Evolutionary conservation across 2,888 invertebrate species (phyloP), one percentile per base, ranked within the genome.

Genomic region (Sialis fuliginosa): DNA sequence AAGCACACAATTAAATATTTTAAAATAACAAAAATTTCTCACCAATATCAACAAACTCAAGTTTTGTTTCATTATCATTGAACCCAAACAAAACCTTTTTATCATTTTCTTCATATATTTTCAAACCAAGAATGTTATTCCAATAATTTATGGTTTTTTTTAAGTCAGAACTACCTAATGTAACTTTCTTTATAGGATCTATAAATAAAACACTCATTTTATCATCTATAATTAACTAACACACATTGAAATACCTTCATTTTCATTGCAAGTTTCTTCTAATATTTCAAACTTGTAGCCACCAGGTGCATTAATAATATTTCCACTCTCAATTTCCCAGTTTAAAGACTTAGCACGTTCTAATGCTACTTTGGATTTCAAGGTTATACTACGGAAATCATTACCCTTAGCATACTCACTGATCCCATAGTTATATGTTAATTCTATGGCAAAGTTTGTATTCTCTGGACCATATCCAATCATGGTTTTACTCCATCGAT

Each of bases 401-500:
- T 96, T 96, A 34, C 96, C 96, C 54, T 75, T 66, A 55, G 86
- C 80, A 60, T 98, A 97, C 44, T 75, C 70, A 52, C 81, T 81
- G 22, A 97, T 77, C 22, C 91, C 91, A 62, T 98, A 98, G 64
- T 98, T 98, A 64, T 97, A 98, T 8, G 97, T 97, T 41, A 98
- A 71, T 62, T 98, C 97, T 22, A 96, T 74, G 1, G 92, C 97
- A 69, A 97, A 98, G 66, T 97, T 88, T 46, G 77, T 74, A 56
- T 91, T 86, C 67, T 98, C 98, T 1, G 88, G 81, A 0, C 97
- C 97, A 66, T 95, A 98, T 1, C 97, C 98, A 42, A 97, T 77
- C 97, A 98, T 98, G 0, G 97, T 96, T 69, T 98, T 98, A 61
- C 95, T 95, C 98, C 98, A 98, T 55, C 89, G 81, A 57, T 92